Evolutionary conservation across 2,113 vertebrate genomes (phyloP).

Genomic region (Circaetus gallicus): DNA sequence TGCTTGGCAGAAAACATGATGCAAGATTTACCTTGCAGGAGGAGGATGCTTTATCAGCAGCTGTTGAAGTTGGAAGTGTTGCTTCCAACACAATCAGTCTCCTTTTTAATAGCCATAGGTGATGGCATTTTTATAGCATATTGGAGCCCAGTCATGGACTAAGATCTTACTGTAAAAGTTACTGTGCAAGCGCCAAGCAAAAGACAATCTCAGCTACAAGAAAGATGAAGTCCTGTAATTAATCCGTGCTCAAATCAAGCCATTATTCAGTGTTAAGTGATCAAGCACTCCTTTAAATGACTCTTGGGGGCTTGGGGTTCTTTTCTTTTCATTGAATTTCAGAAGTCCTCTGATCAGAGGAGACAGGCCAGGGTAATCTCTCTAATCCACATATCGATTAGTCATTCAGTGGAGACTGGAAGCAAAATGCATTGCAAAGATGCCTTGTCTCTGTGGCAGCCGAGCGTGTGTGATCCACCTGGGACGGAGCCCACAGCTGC

Average conservation of each 20-base stretch:
- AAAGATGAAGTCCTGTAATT: background rate
- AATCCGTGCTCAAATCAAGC: background rate
- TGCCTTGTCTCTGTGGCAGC: background rate
- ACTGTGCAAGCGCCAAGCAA: background rate
- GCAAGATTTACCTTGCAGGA: background rate
- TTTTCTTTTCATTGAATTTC: background rate
- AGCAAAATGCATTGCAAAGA: background rate
- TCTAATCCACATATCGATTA: background rate
- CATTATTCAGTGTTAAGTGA: background rate
- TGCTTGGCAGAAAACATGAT: background rate
- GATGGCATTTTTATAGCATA: background rate
- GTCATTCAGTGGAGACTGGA: background rate
- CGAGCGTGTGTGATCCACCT: accelerated
- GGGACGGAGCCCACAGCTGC: background rate
- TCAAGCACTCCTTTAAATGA: background rate
- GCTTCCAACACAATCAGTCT: background rate
- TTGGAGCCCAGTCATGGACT: background rate
- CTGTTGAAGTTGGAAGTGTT: background rate
- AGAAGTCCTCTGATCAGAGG: background rate
- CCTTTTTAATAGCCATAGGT: background rate
- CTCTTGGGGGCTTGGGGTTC: background rate
- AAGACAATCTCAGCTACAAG: background rate
- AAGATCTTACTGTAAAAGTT: background rate
- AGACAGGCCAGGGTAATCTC: background rate
- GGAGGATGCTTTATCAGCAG: background rate